Evolutionary conservation across 53 echinoderm and acorn worm genomes (phyloP).

Genomic region (Actinopyga echinites): DNA sequence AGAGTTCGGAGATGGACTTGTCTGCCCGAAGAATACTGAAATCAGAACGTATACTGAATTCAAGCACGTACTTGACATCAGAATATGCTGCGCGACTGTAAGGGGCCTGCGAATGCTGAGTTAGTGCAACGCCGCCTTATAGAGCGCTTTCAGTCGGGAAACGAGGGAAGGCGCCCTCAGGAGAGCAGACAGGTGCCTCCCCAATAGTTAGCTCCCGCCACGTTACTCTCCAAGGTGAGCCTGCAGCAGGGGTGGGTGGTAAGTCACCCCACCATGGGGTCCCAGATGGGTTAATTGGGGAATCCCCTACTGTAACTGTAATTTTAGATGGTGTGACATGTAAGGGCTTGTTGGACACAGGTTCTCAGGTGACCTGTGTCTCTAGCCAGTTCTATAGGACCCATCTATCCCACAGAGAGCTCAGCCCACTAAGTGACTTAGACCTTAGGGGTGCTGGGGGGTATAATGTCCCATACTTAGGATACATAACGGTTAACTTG

Average conservation of each 20-base stretch:
- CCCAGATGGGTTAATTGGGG: constrained; percentile 50
- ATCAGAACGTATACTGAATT: no score
- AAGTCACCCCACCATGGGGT: not conserved
- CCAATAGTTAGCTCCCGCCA: not conserved
- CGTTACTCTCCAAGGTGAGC: not conserved
- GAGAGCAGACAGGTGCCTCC: constrained; percentile 44
- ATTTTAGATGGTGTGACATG: constrained; percentile 37
- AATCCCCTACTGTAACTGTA: constrained; percentile 28
- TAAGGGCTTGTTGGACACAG: constrained; percentile 58
- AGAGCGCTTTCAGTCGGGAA: constrained; percentile 45
- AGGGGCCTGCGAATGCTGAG: constrained; percentile 17
- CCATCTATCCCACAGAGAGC: constrained; percentile 37
- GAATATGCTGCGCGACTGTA: constrained; percentile 51
- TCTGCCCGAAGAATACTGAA: no score
- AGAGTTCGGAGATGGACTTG: no score
- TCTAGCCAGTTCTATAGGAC: constrained; percentile 28
- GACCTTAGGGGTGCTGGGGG: constrained; percentile 55
- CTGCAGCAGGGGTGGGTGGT: constrained; percentile 17
- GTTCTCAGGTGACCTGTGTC: constrained; percentile 67
- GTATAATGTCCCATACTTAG: constrained; percentile 52
- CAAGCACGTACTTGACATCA: no score
- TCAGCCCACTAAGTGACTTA: constrained; percentile 48
- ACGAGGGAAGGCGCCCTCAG: constrained; percentile 50
- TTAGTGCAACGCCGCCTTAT: constrained; percentile 47
- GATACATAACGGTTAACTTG: constrained; percentile 43